Conservation (phyloP, 2,888 invertebrate species). For the Leucoma salicis region DNA sequence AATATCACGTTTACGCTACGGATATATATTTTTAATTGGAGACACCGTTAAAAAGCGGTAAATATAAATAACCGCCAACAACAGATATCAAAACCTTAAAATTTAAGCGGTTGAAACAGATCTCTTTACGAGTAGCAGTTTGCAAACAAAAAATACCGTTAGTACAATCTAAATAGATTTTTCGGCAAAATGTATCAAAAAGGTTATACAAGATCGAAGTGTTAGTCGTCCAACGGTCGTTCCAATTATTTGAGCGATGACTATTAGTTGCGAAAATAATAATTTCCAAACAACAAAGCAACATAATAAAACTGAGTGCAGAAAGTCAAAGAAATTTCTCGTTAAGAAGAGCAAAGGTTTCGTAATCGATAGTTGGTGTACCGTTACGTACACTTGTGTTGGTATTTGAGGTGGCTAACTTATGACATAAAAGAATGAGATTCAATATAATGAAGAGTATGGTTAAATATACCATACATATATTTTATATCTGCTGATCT, state of each 20-base stretch:
- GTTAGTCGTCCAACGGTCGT: constrained; percentile 72
- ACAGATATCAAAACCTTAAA: constrained; percentile 28
- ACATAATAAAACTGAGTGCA: constrained; percentile 1
- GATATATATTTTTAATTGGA: constrained; percentile 17
- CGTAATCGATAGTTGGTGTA: constrained; percentile 17
- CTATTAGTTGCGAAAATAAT: constrained; percentile 35
- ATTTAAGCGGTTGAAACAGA: constrained; percentile 54
- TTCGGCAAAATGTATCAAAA: constrained; percentile 73
- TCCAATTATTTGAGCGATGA: constrained; percentile 56
- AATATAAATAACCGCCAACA: constrained; percentile 17
- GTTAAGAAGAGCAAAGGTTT: constrained; percentile 2
- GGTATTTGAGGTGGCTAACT: no score
- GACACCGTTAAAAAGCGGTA: constrained; percentile 54
- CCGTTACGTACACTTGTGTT: background rate
- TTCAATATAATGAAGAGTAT: no score
- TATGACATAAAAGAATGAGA: no score
- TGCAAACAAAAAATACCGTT: constrained; percentile 66
- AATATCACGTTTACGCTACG: constrained; percentile 15
- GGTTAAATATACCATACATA: no score
- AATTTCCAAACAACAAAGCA: background rate
- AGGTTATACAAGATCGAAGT: constrained; percentile 61
- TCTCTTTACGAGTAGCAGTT: constrained; percentile 61
- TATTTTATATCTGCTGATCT: no score
- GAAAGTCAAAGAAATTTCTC: constrained; percentile 12
- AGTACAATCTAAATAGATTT: constrained; percentile 72